Conservation (phyloP, 1,140 invertebrate genomes). For the Branchinecta lindahli region DNA sequence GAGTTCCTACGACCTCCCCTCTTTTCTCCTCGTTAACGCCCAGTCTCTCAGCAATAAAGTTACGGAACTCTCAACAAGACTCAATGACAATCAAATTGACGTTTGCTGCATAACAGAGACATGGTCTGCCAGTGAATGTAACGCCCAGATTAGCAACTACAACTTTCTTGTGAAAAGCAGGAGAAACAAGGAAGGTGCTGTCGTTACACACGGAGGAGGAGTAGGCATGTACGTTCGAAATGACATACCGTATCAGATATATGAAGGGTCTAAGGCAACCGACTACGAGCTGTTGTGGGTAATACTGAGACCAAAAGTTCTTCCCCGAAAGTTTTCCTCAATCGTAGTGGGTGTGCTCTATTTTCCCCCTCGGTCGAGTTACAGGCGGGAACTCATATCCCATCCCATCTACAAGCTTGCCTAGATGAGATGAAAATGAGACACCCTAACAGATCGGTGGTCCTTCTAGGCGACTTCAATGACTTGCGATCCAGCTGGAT, state of each 20-base stretch:
- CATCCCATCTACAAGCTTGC: background rate
- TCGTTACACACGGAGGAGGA: slow-evolving; percentile 7
- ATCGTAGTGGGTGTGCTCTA: slow-evolving; percentile 4
- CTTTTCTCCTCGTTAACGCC: slow-evolving; percentile 8
- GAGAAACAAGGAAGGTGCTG: slow-evolving; percentile 7
- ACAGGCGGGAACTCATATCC: slow-evolving; percentile 7
- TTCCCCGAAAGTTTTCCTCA: slow-evolving; percentile 5
- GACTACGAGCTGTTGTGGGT: slow-evolving; percentile 7
- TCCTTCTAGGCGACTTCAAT: slow-evolving; percentile 4
- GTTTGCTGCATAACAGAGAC: slow-evolving; percentile 8
- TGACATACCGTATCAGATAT: slow-evolving; percentile 1
- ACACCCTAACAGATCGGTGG: background rate
- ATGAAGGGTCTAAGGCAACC: slow-evolving; percentile 1
- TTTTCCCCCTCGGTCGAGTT: background rate
- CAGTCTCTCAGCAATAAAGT: slow-evolving; percentile 5
- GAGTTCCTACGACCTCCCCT: slow-evolving; percentile 4
- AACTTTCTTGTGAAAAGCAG: slow-evolving; percentile 5
- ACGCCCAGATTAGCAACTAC: slow-evolving; percentile 4
- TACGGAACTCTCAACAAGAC: background rate
- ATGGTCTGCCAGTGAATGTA: slow-evolving; percentile 8
- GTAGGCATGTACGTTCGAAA: slow-evolving; percentile 1
- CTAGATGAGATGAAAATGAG: slow-evolving; percentile 6
- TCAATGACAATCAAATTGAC: background rate
- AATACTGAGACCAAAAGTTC: no score
- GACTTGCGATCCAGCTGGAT: background rate